Percentiles rank a stretch among this genome's conserved stretches.
phyloP scores from a whole-genome alignment of 1,140 invertebrate genomes.

The Cherax quadricarinatus region DNA sequence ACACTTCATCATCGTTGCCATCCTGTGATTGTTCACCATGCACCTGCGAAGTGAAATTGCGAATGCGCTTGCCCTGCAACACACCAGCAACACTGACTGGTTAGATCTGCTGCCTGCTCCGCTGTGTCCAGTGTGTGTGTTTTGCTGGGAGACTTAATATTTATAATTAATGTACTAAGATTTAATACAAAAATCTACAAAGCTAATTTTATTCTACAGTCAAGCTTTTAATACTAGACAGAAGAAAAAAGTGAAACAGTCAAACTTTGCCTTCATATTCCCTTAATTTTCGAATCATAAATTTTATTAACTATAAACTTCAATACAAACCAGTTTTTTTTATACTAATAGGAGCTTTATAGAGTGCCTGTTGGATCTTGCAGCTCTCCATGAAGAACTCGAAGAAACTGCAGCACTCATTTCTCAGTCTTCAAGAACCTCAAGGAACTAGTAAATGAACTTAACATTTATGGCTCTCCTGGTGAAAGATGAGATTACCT shows the following conservation, averaged over 20 bases:
- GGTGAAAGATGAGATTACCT: no score
- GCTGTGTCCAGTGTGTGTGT: conserved; percentile 11
- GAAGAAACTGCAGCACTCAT: no score
- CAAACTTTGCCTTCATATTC: neutral
- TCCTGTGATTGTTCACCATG: conserved; percentile 10
- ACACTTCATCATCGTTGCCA: conserved; percentile 80
- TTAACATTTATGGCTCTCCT: no score
- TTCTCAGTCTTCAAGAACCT: no score
- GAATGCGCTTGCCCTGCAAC: conserved; percentile 65
- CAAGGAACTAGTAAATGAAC: no score
- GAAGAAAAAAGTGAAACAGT: neutral
- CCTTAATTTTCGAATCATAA: neutral
- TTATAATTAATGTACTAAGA: neutral
- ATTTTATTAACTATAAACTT: no score
- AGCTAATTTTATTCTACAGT: conserved; percentile 1
- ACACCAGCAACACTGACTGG: conserved; percentile 57
- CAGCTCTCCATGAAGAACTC: no score
- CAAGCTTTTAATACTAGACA: neutral
- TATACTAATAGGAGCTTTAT: no score
- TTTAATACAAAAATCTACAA: neutral
- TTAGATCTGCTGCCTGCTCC: conserved; percentile 25
- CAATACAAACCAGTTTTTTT: no score
- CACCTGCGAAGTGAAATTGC: conserved; percentile 63
- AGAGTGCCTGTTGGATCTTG: no score
- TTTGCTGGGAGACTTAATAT: conserved; percentile 22